Evolutionary conservation across 2,113 vertebrate species (phyloP), one percentile per base, ranked within the genome.

Genomic region (Deroptyus accipitrinus): DNA sequence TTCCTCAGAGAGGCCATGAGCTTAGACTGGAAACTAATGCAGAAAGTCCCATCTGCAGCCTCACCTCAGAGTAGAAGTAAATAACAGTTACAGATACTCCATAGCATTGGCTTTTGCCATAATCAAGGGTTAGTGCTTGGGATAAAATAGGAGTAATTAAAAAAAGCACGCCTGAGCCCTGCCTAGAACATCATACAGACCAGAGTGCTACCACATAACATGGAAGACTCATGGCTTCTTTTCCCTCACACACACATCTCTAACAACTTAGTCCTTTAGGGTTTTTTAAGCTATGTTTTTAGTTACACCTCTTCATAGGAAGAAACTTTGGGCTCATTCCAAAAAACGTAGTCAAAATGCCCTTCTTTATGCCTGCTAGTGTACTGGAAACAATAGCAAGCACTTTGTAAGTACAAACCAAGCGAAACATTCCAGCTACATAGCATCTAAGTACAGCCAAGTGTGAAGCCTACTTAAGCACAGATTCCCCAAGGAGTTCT

Each of bases 51-150:
- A 1, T 2, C 28, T 57, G 78, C 81, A 78, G 81, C 59, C 51
- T 49, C 46, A 23, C 1, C 37, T 25, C 13, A 2, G 41, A 1
- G n/a, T 0, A 7, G 51, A 22, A 24, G 16, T 9, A 23, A 61
- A 1, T 4, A 13, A 25, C 17, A 59, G 20, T 4, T 18, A 10
- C 15, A 77, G 57, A 13, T 7, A 15, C 25, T 35, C 39, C 24
- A 2, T 3, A 6, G 9, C 0, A 0, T 1, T 66, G 69, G 7
- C 6, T 22, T 57, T 57, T 9, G 7, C 31, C 5, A 9, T 9
- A 13, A 68, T 2, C 24, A 24, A 12, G 39, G 4, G 13, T 12
- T 39, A 69, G 5, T 13, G 68, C 52, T 33, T 33, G 61, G 7
- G 62, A 80, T 11, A 85, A 80, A 52, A 1, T 0, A n/a, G 22